Percentiles rank a stretch among this genome's conserved stretches.
phyloP scores from a whole-genome alignment of 92 coral and sea anemone species.

The Porites rus region DNA sequence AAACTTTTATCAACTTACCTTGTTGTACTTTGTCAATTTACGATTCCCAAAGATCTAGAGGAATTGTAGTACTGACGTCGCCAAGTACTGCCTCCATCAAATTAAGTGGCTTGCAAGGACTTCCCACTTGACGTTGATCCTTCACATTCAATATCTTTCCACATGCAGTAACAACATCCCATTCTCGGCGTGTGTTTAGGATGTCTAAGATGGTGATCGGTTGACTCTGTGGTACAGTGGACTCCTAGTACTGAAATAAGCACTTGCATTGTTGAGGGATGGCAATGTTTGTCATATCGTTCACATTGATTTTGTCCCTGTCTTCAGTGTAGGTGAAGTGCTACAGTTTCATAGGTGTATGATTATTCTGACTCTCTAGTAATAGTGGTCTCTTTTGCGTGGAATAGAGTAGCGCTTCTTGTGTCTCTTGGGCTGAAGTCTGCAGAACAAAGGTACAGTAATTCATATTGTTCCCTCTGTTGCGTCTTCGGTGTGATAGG shows the following conservation, averaged over 20 bases:
- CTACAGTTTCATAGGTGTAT: slow-evolving; percentile 50
- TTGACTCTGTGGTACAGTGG: slow-evolving; percentile 2
- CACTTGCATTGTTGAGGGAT: slow-evolving; percentile 49
- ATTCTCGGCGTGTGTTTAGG: slow-evolving; percentile 33
- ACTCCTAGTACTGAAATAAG: slow-evolving; percentile 49
- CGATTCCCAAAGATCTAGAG: slow-evolving; percentile 41
- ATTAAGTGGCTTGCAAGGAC: background rate
- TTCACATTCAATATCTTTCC: slow-evolving; percentile 29
- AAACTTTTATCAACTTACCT: slow-evolving; percentile 35
- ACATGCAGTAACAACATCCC: slow-evolving; percentile 26
- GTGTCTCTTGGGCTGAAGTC: slow-evolving; percentile 21
- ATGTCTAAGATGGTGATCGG: slow-evolving; percentile 33
- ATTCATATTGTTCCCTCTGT: slow-evolving; percentile 52
- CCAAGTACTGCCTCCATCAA: slow-evolving; percentile 18
- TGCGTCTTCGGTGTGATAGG: slow-evolving; percentile 46
- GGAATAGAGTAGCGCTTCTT: slow-evolving; percentile 64
- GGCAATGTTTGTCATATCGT: slow-evolving; percentile 60
- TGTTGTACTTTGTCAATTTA: slow-evolving; percentile 26
- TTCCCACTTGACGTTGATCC: slow-evolving; percentile 38
- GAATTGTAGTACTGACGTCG: slow-evolving; percentile 18
- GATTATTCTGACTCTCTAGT: slow-evolving; percentile 38
- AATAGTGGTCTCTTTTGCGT: slow-evolving; percentile 50
- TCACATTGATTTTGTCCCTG: slow-evolving; percentile 42
- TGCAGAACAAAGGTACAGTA: slow-evolving; percentile 53
- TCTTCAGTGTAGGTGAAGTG: slow-evolving; percentile 52